A percentile compares a stretch with the other conserved stretches of the same genome.
These are phyloP conservation scores for Trypoxylon attenuatum DNA, from an alignment of 2,888 invertebrate genomes.

Conservation along the genomic window DNA sequence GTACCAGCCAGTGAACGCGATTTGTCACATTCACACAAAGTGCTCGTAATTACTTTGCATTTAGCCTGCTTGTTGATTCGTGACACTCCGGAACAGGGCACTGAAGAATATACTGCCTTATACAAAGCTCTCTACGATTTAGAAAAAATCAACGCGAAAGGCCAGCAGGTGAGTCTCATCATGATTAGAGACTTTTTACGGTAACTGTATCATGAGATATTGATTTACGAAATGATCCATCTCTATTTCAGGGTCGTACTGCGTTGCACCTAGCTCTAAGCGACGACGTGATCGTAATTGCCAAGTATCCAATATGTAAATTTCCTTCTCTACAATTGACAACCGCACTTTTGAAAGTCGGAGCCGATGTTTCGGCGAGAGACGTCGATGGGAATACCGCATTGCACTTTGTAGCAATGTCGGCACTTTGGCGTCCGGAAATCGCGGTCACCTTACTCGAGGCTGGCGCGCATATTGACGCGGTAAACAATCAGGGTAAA, in stretches of 20 bases:
- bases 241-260: slow-evolving; percentile 79
- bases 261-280: slow-evolving; percentile 90
- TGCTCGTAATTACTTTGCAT: slow-evolving; percentile 90
- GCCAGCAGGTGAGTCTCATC: slow-evolving; percentile 58
- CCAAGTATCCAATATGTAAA: slow-evolving; percentile 82
- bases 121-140: slow-evolving; percentile 86
- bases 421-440: slow-evolving; percentile 77
- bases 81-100: slow-evolving; percentile 75
- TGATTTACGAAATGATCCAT: no score
- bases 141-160: slow-evolving; percentile 83
- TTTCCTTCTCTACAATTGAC: slow-evolving; percentile 84
- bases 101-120: slow-evolving; percentile 78
- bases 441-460: slow-evolving; percentile 84
- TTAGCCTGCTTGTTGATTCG: slow-evolving; percentile 86
- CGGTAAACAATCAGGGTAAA: slow-evolving; percentile 85
- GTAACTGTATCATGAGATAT: no score
- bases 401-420: slow-evolving; percentile 88
- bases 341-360: slow-evolving; percentile 85
- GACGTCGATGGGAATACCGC: slow-evolving; percentile 93
- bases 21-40: slow-evolving; percentile 86
- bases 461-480: slow-evolving; percentile 90
- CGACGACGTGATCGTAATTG: slow-evolving; percentile 82
- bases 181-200: no score
- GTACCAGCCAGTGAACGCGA: slow-evolving; percentile 83
- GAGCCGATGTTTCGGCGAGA: slow-evolving; percentile 86